A percentile compares a stretch with the other conserved stretches of the same genome.
Evolutionary conservation across 2,888 invertebrate species (phyloP).

Genomic region (Busseola fusca): DNA sequence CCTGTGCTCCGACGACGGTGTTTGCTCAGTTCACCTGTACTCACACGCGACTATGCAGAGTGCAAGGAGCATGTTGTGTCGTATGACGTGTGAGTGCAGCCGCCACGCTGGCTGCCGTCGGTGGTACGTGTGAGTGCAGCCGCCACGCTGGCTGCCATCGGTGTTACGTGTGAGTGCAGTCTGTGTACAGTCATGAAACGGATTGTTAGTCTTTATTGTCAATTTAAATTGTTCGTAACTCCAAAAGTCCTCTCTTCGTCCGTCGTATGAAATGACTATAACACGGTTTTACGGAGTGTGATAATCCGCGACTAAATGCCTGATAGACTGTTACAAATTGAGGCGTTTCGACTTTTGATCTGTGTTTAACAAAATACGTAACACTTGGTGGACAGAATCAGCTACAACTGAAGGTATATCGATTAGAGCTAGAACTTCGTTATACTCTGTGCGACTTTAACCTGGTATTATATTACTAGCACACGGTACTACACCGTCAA

Average conservation of each 20-base stretch:
- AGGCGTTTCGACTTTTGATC: neutral
- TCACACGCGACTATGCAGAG: neutral
- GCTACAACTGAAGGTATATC: neutral
- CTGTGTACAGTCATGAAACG: neutral
- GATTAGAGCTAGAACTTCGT: neutral
- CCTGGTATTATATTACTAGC: neutral
- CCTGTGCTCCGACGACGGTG: neutral
- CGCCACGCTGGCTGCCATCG: neutral
- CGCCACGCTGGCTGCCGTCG: neutral
- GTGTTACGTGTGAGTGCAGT: too few relatives aligned
- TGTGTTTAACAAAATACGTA: neutral
- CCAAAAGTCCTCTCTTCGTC: neutral
- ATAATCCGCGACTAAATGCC: neutral
- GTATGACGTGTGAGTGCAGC: neutral
- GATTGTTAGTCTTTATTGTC: neutral
- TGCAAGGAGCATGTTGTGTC: neutral
- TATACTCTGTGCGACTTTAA: neutral
- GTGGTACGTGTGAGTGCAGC: neutral
- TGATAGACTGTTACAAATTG: neutral
- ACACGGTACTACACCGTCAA: neutral
- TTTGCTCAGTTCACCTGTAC: neutral
- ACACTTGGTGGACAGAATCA: neutral
- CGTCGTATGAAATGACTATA: neutral
- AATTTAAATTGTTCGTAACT: neutral
- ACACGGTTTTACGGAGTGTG: neutral